These are phyloP conservation scores for Oreochromis aureus DNA, from an alignment of 2,113 vertebrate species.

Conservation along the genomic window DNA sequence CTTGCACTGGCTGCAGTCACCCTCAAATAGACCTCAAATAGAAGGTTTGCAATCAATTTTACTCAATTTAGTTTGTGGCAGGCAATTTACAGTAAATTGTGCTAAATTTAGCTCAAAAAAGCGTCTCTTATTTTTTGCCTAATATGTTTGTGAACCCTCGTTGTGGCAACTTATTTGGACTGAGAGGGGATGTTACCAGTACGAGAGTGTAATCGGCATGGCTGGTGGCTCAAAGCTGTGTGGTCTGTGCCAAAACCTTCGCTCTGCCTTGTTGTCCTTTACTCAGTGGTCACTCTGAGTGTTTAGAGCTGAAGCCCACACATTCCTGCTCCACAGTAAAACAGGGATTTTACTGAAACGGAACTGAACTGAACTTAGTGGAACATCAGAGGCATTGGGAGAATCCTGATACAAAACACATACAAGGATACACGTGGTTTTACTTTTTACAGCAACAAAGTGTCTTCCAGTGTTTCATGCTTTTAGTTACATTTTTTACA, in stretches of 20 bases:
- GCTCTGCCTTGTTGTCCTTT: background rate
- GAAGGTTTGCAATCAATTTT: background rate
- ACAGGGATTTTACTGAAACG: background rate
- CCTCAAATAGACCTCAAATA: background rate
- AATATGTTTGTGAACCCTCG: background rate
- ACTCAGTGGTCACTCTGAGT: background rate
- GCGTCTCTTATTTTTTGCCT: background rate
- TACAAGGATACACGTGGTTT: background rate
- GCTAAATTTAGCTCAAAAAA: background rate
- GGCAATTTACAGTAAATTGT: background rate
- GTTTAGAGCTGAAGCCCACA: background rate
- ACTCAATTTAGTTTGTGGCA: background rate
- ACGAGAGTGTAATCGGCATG: background rate
- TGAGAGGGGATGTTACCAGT: background rate
- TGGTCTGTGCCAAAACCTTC: background rate
- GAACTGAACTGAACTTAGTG: background rate
- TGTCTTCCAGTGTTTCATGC: background rate
- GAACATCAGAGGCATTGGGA: background rate
- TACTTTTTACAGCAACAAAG: background rate
- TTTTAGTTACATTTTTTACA: background rate
- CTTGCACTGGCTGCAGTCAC: background rate
- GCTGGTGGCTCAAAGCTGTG: background rate
- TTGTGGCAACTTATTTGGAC: background rate
- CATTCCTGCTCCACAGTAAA: background rate
- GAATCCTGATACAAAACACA: background rate